Conservation (phyloP, 1,140 invertebrate species). For the Papilio xuthus region DNA sequence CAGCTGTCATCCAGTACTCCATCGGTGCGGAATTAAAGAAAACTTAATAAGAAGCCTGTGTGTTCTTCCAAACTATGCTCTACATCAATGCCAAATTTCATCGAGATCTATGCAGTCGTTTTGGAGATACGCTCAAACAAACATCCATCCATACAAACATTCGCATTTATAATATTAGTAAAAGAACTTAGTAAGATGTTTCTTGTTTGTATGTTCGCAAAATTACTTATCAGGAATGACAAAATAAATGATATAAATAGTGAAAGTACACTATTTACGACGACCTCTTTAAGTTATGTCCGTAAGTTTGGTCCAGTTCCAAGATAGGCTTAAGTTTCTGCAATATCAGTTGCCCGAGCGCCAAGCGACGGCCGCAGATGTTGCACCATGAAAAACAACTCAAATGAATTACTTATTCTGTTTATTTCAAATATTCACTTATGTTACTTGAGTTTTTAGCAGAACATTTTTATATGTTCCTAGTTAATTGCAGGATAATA, state of each 20-base stretch:
- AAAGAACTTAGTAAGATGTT: too few relatives aligned
- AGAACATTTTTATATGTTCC: not conserved
- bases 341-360: not conserved
- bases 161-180: too few relatives aligned
- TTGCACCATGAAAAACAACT: conserved; percentile 10
- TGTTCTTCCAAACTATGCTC: too few relatives aligned
- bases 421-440: not conserved
- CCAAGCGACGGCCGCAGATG: not conserved
- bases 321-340: conserved; percentile 5
- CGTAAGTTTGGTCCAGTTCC: conserved; percentile 5
- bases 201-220: not conserved
- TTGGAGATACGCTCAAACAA: not conserved
- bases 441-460: not conserved
- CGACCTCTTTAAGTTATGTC: not conserved
- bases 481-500: not conserved
- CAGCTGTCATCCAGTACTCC: too few relatives aligned
- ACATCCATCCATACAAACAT: too few relatives aligned
- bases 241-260: not conserved
- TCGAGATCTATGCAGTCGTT: too few relatives aligned
- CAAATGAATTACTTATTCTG: not conserved
- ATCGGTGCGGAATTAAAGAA: too few relatives aligned
- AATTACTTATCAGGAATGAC: too few relatives aligned
- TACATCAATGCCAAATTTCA: too few relatives aligned
- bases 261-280: not conserved
- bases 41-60: too few relatives aligned